Conservation (phyloP, 2,888 invertebrate species). For the Belgica antarctica region DNA sequence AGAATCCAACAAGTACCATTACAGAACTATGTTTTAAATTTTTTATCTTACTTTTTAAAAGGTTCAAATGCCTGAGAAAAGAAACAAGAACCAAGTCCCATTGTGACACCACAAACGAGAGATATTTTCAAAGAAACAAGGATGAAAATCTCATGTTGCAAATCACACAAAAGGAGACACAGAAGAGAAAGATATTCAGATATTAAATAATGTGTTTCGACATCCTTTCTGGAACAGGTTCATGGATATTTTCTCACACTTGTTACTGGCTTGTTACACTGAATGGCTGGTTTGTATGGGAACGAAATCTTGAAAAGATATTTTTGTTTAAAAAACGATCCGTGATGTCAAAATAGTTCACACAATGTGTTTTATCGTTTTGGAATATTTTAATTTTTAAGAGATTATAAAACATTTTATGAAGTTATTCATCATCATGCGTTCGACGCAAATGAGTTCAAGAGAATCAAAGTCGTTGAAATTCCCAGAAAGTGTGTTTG, state of each 20-base stretch:
- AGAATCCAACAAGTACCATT: slow-evolving; percentile 15
- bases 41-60: too few species aligned
- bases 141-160: slow-evolving; percentile 36
- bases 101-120: neutral
- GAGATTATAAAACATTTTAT: neutral
- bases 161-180: slow-evolving; percentile 22
- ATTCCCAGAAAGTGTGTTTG: neutral
- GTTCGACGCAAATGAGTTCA: neutral
- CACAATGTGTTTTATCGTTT: neutral
- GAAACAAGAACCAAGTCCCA: neutral
- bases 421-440: slow-evolving; percentile 4
- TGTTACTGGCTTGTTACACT: too few species aligned
- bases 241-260: slow-evolving; percentile 42
- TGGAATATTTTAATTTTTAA: slow-evolving; percentile 4
- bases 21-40: neutral
- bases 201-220: neutral
- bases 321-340: neutral
- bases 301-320: neutral
- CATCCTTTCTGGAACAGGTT: slow-evolving; percentile 43
- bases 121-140: slow-evolving; percentile 21
- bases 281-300: neutral
- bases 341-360: slow-evolving; percentile 6
- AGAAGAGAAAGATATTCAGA: slow-evolving; percentile 5
- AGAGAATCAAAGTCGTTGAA: too few species aligned
- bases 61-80: slow-evolving; percentile 11